phyloP scores from a whole-genome alignment of 2,797 vertebrate species.

The Scolopax rusticola region DNA sequence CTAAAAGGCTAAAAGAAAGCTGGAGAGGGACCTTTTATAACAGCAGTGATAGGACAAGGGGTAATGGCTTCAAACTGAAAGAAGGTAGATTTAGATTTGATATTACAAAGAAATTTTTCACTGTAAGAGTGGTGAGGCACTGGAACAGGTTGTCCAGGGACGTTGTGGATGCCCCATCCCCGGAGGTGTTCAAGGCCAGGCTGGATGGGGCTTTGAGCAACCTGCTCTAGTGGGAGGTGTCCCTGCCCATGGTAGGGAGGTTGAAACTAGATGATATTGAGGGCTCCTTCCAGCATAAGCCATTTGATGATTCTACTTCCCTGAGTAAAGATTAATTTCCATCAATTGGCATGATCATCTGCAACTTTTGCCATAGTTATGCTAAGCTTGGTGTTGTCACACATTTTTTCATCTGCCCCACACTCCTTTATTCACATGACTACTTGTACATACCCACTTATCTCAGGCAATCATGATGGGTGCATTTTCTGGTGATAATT shows the following conservation, averaged over 20 bases:
- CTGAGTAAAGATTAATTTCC: not conserved
- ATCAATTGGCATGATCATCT: not conserved
- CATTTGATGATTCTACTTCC: not conserved
- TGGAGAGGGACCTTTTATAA: not conserved
- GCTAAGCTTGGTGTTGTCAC: not conserved
- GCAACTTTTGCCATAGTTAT: not conserved
- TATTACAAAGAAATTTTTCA: not conserved
- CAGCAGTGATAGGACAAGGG: not conserved
- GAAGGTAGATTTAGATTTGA: not conserved
- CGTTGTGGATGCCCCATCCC: not conserved
- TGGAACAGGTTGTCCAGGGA: not conserved
- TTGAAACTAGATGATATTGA: not conserved
- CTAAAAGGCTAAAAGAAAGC: not conserved
- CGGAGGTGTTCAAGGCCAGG: not conserved
- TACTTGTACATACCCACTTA: not conserved
- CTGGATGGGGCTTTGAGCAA: not conserved
- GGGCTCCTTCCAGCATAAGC: not conserved
- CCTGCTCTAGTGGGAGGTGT: not conserved
- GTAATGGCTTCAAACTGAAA: not conserved
- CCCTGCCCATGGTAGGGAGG: not conserved
- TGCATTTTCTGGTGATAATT: not conserved
- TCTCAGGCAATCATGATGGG: not conserved
- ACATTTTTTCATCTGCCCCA: not conserved
- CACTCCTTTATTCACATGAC: not conserved
- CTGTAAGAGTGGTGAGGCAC: not conserved